Conservation (phyloP, 2,113 vertebrate genomes). For the Nesospiza acunhae region DNA sequence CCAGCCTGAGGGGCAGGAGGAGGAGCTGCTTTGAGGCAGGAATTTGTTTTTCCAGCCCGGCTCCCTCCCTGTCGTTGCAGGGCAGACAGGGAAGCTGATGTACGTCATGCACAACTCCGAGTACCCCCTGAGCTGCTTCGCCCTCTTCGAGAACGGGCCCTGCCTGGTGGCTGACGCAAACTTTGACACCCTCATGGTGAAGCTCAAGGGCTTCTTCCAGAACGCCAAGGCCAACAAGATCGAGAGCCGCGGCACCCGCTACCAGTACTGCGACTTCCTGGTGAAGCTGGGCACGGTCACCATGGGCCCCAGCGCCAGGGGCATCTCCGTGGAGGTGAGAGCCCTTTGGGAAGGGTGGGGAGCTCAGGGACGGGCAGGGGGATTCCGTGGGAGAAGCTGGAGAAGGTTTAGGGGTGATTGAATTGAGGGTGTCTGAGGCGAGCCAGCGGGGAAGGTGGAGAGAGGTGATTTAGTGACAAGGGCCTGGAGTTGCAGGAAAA, state of each 20-base stretch:
- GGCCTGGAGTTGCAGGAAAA: neutral
- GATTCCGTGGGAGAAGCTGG: accelerated
- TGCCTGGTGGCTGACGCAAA: conserved; percentile 91
- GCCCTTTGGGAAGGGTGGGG: accelerated
- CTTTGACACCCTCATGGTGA: conserved; percentile 96
- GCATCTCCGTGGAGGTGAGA: conserved; percentile 94
- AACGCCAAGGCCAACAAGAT: conserved; percentile 98
- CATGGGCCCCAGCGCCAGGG: conserved; percentile 93
- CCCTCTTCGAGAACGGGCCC: conserved; percentile 92
- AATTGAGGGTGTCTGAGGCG: neutral
- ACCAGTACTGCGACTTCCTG: conserved; percentile 95
- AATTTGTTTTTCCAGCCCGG: neutral
- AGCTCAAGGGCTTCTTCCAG: conserved; percentile 97
- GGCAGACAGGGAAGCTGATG: conserved; percentile 91
- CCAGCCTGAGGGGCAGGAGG: neutral
- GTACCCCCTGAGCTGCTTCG: conserved; percentile 92
- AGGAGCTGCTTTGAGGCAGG: neutral
- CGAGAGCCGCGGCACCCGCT: conserved; percentile 91
- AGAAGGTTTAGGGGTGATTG: neutral
- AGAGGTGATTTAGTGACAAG: accelerated
- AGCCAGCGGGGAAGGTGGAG: neutral
- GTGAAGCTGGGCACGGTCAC: conserved; percentile 93
- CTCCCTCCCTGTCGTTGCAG: conserved; percentile 56
- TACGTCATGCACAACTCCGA: conserved; percentile 99
- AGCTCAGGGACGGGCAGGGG: accelerated